Evolutionary conservation across 2,797 vertebrate species (phyloP), one percentile per base, ranked within the genome.

Genomic region (Paedocypris micromegethes): DNA sequence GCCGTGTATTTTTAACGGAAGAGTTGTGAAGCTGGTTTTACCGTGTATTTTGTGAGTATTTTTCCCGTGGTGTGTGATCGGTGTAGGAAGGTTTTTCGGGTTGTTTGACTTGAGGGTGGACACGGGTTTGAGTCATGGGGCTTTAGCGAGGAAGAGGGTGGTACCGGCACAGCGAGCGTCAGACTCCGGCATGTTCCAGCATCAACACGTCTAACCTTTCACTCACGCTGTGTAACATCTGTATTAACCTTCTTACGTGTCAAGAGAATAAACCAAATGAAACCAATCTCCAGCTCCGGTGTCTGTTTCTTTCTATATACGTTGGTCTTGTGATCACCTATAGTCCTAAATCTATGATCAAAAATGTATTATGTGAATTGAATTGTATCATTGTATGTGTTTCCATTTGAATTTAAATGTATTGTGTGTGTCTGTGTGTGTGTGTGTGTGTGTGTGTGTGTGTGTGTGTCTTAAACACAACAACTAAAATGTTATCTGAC

Each of bases 61-160:
- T 23, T 23, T 23, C 23, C 23, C 23, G 23, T 23, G 23, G 23
- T 23, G 23, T 1, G 23, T 23, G 23, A 23, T 23, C 23, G 23
- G 23, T 23, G 23, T 23, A 23, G 23, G 23, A 23, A 23, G 23
- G 23, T 23, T 9, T 54, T 37, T 67, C 5, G 6, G 40, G 61
- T 70, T 60, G 62, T 68, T 53, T 49, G 42, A 38, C 63, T 60
- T 49, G 44, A 54, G 73, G 81, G 46, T 5, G 52, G 66, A 77
- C n/a, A 74, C 81, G 85, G 84, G 87, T 82, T 79, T 81, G 77
- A 77, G 76, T 72, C 37, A 57, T 42, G 42, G 2, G 80, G 75
- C 9, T 81, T 58, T 3, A 5, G n/a, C 55, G 43, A 49, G 43
- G 66, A 65, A 40, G 58, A 45, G 48, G 63, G 63, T 65, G 44